Evolutionary conservation across 2,113 vertebrate genomes (phyloP), one percentile per base, ranked within the genome.

Genomic region (Phrynosoma blainvillii): DNA sequence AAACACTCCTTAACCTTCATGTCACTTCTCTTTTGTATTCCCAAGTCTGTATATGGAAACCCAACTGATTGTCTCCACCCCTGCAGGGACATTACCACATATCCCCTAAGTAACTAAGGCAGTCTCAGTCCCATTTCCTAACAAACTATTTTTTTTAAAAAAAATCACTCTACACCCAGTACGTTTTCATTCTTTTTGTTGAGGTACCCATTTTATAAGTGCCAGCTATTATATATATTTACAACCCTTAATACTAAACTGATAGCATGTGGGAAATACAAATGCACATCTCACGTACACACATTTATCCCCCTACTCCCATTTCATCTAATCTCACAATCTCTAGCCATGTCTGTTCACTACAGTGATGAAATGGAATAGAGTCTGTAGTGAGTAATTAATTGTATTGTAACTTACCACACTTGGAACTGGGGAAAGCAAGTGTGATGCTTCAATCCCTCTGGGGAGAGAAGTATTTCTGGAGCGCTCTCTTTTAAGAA

Each of bases 351-450:
- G 87, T 86, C 89, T 92, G 93, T 78, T 82, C 92, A 82, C 90
- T 77, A 40, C 88, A 89, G 87, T 88, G 91, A 93, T 90, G 90
- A 91, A 52, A 20, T 7, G 30, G 90, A 78, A 32, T 80, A 1
- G 30, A 59, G 84, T 18, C 59, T 62, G 59, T 71, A 93, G 30
- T 36, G 74, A 74, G 27, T 40, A 36, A 70, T 82, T 78, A 84
- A 91, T 79, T 81, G 52, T 85, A 73, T 73, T 20, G 65, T 83
- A 86, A 93, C 95, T 94, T 95, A 96, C 95, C 94, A 92, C 87
- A 91, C 84, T 89, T 76, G 86, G 59, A 73, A 82, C 81, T 9
- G 75, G 82, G 68, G 78, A 93, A 87, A 10, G 52, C 74, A 79
- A 74, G 87, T 74, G 54, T 80, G 91, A 89, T 86, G 91, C 89